A percentile compares a stretch with the other conserved stretches of the same genome.
These are phyloP conservation scores for Condylostylus longicornis DNA, from an alignment of 1,140 invertebrate genomes.

Conservation along the genomic window DNA sequence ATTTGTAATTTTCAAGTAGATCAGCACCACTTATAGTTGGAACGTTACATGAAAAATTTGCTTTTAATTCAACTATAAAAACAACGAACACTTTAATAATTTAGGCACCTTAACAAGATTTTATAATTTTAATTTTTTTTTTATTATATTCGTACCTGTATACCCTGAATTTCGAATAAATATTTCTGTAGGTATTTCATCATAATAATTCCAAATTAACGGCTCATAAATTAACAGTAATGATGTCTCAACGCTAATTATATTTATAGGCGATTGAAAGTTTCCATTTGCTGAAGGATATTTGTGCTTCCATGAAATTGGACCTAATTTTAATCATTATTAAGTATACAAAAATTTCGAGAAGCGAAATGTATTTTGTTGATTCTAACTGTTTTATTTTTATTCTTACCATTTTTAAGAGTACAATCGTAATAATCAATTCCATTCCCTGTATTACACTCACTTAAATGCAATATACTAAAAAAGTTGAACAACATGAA, in stretches of 20 bases:
- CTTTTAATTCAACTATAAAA: conserved; percentile 25
- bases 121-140: not conserved
- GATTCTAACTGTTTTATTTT: no score
- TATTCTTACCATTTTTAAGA: no score
- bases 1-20: conserved; percentile 31
- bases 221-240: conserved; percentile 20
- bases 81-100: not conserved
- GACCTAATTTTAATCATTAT: no score
- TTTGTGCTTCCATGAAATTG: no score
- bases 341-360: no score
- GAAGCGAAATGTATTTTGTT: no score
- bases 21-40: conserved; percentile 38
- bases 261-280: conserved; percentile 33
- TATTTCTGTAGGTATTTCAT: conserved; percentile 21
- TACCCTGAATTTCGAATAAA: conserved; percentile 23
- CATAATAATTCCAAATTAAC: conserved; percentile 28
- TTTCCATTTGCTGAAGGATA: no score
- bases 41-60: conserved; percentile 19
- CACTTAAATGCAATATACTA: no score
- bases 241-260: conserved; percentile 19
- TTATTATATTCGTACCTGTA: conserved; percentile 8
- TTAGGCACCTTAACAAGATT: not conserved
- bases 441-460: no score
- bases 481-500: no score
- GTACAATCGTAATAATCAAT: no score